Base-by-base conservation (phyloP, 2,888 invertebrate species). In the Patella caerulea region DNA sequence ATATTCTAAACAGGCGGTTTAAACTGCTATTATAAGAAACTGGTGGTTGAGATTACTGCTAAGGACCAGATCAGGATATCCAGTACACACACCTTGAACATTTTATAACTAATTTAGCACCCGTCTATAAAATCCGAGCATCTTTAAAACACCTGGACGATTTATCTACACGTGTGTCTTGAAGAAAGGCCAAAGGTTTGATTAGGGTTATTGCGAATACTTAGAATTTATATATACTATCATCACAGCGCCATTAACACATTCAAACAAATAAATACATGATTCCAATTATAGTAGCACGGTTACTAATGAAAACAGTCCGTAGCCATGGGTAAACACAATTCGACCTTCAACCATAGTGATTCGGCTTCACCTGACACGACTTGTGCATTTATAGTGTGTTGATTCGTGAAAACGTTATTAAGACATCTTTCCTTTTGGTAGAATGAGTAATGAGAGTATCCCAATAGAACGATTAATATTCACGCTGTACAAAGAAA, bases 181-280 rank as follows among this genome's bases (percentile, higher is more conserved):
- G 65, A 65, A 65, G 24, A 24, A 24, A 19, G 19, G 65, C 3
- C 9, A 19, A 24, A 65, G 65, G 65, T 65, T 65, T 56, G 11
- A 65, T 12, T 24, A 14, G 65, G 65, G 65, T 65, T 65, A 65
- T 65, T 65, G 24, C 11, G 24, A 65, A 65, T 65, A 65, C 65
- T 65, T 24, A 65, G 24, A 24, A 65, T 65, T 24, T 24, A 9
- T 19, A 19, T 19, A 65, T 19, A 24, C 65, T 65, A 24, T 65
- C 65, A 65, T 65, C 65, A 65, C 24, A 24, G 19, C 65, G 65
- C 19, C 65, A 65, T 65, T 65, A 65, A 24, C 65, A 65, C 65
- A 65, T 19, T 19, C 65, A 19, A 24, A 24, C 19, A 65, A 24
- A 65, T 19, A 65, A n/a, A 65, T 65, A 65, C 24, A 65, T 65